phyloP scores from a whole-genome alignment of 2,113 vertebrate genomes.

The Pithys albifrons region DNA sequence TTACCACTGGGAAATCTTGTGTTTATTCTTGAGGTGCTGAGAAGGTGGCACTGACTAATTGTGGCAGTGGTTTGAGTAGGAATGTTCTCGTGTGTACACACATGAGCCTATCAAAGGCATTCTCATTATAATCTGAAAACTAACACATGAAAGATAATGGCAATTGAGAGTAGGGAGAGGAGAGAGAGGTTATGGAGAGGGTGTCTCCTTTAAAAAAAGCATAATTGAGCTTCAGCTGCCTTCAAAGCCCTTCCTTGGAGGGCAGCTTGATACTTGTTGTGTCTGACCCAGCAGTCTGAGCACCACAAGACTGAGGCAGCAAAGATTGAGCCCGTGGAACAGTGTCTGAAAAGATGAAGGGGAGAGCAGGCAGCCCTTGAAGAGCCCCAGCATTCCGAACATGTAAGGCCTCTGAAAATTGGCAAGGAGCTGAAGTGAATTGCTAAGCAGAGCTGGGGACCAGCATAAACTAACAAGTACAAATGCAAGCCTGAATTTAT shows the following conservation, averaged over 20 bases:
- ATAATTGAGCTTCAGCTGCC: not conserved
- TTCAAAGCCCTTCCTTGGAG: not conserved
- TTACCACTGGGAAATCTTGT: not conserved
- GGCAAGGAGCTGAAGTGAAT: not conserved
- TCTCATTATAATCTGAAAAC: not conserved
- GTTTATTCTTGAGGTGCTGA: not conserved
- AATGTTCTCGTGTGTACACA: not conserved
- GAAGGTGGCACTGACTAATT: not conserved
- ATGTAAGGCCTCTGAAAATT: not conserved
- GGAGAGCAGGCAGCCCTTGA: not conserved
- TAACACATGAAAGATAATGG: not conserved
- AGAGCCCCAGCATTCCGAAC: not conserved
- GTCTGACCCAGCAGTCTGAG: not conserved
- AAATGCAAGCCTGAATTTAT: conserved; percentile 2
- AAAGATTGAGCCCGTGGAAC: not conserved
- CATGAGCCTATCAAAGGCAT: not conserved
- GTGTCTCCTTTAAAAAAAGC: not conserved
- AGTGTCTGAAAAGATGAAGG: not conserved
- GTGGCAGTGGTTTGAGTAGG: not conserved
- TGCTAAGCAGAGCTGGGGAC: not conserved
- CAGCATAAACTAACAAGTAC: not conserved
- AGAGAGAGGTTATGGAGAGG: not conserved
- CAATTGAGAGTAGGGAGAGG: not conserved
- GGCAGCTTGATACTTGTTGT: not conserved
- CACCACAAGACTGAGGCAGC: not conserved